Evolutionary conservation across 2,888 invertebrate genomes (phyloP), one percentile per base, ranked within the genome.

Genomic region (Archaeoteleia sp.): DNA sequence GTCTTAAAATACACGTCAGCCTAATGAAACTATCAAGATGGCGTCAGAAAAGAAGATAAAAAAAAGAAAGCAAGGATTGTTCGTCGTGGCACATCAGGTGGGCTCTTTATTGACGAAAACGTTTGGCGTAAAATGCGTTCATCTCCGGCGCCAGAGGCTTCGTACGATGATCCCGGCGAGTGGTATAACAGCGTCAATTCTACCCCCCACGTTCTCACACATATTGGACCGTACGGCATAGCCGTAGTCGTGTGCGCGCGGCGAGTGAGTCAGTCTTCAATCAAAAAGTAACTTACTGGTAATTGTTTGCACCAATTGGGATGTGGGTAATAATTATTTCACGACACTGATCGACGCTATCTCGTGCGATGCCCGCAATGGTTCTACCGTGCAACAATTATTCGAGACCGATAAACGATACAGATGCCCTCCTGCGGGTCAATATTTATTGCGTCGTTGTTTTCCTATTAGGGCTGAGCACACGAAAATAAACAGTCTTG

Each of bases 271-370:
- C 84, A 84, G 74, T 72, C 73, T 76, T n/a, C 82, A 79, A 83
- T 82, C 83, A 76, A 83, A 79, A 74, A 77, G 75, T 74, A 75
- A 81, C 80, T 78, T 78, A 79, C 80, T 83, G 82, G 75, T 78
- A 78, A 82, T 84, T 80, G 83, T 81, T 80, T 79, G 80, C 78
- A 78, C 77, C 80, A 83, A 82, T 83, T 83, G 80, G 77, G 54
- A 75, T 80, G 79, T 77, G 80, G 80, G 79, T 77, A 80, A 80
- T 79, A 74, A 71, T 71, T 80, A 77, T 77, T 63, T 55, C 48
- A 54, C 37, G 48, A 53, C 43, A 60, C 54, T 39, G 42, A 65
- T 65, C 63, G 49, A 49, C 49, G 32, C 29, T 45, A 13, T 30
- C 45, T 30, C 40, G 58, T 55, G 58, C 14, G 55, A 29, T 20